Evolutionary conservation across 30 jellyfish, hydroid and myxozoan species (phyloP), one percentile per base, ranked within the genome.

Genomic region (Morbakka virulenta): DNA sequence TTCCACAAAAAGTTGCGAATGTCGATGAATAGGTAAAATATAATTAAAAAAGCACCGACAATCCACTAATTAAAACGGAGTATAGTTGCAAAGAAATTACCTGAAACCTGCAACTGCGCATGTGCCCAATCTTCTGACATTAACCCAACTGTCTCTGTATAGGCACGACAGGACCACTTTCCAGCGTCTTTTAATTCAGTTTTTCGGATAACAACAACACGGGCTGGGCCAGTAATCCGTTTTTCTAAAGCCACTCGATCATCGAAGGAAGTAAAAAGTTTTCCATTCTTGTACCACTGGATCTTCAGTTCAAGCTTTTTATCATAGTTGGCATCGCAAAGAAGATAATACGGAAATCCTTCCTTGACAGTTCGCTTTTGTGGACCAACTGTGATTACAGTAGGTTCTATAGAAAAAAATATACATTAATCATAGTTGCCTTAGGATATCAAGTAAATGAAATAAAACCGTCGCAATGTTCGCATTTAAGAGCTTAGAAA

Each of bases 271-370:
- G 95, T 81, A 77, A 91, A 84, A 3, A 71, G 74, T 27, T 85
- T 90, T 4, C 98, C 98, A 49, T 87, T 96, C 65, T 91, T 91
- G 63, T 67, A 82, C 98, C 98, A 91, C 20, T 91, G 95, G 62
- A 91, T 85, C 6, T 89, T 84, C 47, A 91, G 84, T 67, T 91
- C 96, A 49, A 91, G 84, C 17, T 64, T 67, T 32, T 81, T 81
- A 52, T 91, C 98, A 75, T 93, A 83, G 2, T 88, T 31, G 0
- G 96, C 96, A 74, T 93, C 95, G 82, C 98, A 91, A 35, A 84
- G 62, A 48, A 91, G 68, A 26, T 53, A 83, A 2, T 74, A 69
- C 33, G 74, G 82, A 0, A 72, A 21, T 29, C 94, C 94, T 20
- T 71, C 83, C 3, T 50, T 51, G 49, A 86, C 32, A 17, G 70